A percentile compares a stretch with the other conserved stretches of the same genome.
phyloP scores from a whole-genome alignment of 2,797 vertebrate species.

The Phrynocephalus guinanensis region DNA sequence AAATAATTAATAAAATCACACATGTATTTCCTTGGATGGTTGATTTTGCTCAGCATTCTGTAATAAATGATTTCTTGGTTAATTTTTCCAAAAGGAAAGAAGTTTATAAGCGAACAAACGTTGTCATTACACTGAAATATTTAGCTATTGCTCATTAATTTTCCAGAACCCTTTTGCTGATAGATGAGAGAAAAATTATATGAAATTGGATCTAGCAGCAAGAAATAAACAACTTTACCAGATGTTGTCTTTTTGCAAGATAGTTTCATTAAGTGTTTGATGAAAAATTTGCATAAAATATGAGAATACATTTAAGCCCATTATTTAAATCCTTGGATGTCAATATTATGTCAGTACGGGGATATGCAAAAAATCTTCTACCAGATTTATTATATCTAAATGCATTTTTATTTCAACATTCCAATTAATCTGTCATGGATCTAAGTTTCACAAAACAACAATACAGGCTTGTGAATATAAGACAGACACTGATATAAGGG shows the following conservation, averaged over 20 bases:
- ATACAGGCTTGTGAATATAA: conserved; percentile 23
- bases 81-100: too few relatives aligned
- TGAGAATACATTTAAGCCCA: conserved; percentile 30
- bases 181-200: conserved; percentile 48
- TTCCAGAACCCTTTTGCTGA: conserved; percentile 35
- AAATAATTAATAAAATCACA: conserved; percentile 63
- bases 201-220: conserved; percentile 41
- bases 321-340: conserved; percentile 22
- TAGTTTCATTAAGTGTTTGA: conserved; percentile 28
- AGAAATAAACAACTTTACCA: conserved; percentile 57
- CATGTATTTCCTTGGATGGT: conserved; percentile 69
- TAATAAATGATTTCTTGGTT: conserved; percentile 2
- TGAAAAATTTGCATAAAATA: conserved; percentile 44
- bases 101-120: conserved; percentile 16
- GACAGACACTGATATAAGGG: background rate
- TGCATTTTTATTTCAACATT: background rate
- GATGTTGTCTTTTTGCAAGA: conserved; percentile 34
- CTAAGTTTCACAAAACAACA: background rate
- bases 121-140: conserved; percentile 46
- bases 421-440: background rate
- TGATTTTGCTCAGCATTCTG: conserved; percentile 63
- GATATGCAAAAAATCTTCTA: conserved; percentile 11
- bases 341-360: background rate
- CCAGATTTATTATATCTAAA: conserved; percentile 1
- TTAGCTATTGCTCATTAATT: conserved; percentile 41